A percentile compares a stretch with the other conserved stretches of the same genome.
phyloP scores from a whole-genome alignment of 2,888 invertebrate species.

The Laspeyria flexula region DNA sequence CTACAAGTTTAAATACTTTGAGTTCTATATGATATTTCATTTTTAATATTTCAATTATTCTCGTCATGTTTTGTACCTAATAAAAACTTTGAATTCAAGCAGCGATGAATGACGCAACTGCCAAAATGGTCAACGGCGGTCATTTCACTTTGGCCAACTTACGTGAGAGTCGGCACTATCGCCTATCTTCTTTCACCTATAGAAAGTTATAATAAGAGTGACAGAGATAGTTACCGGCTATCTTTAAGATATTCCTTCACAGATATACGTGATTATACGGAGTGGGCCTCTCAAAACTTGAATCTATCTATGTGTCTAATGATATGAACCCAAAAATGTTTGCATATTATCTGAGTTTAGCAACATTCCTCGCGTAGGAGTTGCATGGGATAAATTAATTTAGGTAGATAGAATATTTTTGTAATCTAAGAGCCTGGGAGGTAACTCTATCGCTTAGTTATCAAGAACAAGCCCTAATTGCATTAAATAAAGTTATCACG shows the following conservation, averaged over 20 bases:
- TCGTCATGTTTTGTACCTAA: constrained; percentile 53
- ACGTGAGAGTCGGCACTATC: constrained; percentile 64
- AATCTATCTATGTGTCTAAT: constrained; percentile 37
- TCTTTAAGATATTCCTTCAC: constrained; percentile 51
- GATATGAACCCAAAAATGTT: constrained; percentile 33
- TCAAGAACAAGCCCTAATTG: constrained; percentile 17
- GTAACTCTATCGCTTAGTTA: constrained; percentile 2
- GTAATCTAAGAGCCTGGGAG: constrained; percentile 9
- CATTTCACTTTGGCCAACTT: constrained; percentile 86
- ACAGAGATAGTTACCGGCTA: constrained; percentile 51
- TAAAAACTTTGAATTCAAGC: constrained; percentile 67
- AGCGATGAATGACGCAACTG: constrained; percentile 78
- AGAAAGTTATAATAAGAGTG: constrained; percentile 35
- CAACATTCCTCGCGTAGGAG: constrained; percentile 24
- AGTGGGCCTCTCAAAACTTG: constrained; percentile 64
- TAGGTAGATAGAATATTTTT: constrained; percentile 12
- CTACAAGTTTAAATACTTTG: too few species aligned
- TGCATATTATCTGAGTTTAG: constrained; percentile 24
- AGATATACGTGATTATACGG: constrained; percentile 49
- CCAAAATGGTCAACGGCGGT: constrained; percentile 82
- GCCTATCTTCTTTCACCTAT: constrained; percentile 57
- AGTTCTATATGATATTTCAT: too few species aligned
- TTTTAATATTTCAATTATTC: constrained; percentile 41
- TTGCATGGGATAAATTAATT: constrained; percentile 12
- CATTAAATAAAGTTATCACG: too few species aligned